phyloP scores from a whole-genome alignment of 2,797 vertebrate species.

The Sebastes nivosus region DNA sequence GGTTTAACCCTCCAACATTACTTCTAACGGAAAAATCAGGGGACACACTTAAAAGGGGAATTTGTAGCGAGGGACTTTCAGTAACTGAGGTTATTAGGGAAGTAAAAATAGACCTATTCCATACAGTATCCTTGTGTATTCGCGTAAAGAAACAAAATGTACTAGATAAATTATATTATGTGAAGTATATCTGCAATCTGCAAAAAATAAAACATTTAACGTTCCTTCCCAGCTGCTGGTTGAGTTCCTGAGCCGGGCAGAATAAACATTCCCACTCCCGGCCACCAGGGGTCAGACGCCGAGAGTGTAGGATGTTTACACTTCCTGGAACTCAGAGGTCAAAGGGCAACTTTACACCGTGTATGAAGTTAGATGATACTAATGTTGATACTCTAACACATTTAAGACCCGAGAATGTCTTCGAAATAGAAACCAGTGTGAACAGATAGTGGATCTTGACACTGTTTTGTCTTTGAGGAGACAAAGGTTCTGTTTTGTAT shows the following conservation, averaged over 20 bases:
- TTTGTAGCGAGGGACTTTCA: neutral
- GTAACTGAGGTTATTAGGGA: neutral
- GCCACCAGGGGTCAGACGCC: conserved; percentile 91
- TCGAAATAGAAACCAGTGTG: neutral
- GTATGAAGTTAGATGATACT: neutral
- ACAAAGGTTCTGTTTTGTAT: neutral
- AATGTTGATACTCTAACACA: neutral
- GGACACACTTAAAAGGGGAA: too few species aligned
- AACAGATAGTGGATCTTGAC: too few species aligned
- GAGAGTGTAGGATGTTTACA: conserved; percentile 99
- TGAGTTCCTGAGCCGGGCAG: conserved; percentile 88
- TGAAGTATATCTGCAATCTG: neutral
- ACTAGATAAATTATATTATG: neutral
- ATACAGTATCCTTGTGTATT: neutral
- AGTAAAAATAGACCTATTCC: neutral
- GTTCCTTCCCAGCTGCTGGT: neutral
- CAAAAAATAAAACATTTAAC: neutral
- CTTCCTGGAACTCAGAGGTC: conserved; percentile 87
- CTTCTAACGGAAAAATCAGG: neutral
- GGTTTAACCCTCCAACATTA: neutral
- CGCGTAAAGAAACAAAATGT: neutral
- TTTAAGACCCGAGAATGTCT: too few species aligned
- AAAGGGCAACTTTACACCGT: conserved; percentile 1
- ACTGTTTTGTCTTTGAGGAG: too few species aligned
- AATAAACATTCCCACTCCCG: conserved; percentile 98